phyloP scores from a whole-genome alignment of 23 tunicate genomes.

The Trididemnum miniatum region DNA sequence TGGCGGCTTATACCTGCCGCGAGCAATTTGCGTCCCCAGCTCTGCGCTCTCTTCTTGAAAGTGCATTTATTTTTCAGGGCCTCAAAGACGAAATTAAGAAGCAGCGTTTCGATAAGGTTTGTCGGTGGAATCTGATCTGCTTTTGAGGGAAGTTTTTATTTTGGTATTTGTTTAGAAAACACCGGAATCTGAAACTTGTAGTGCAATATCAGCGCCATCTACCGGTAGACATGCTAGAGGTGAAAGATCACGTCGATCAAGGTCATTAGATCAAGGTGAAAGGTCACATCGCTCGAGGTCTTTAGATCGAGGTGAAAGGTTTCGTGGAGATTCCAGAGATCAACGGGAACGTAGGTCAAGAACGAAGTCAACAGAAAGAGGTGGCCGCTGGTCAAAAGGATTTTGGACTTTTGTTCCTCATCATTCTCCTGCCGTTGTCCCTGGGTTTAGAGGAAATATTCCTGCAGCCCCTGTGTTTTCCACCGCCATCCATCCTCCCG shows the following conservation, averaged over 20 bases:
- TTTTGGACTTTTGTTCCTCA: constrained; percentile 58
- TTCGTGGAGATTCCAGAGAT: constrained; percentile 14
- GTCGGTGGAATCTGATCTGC: neutral
- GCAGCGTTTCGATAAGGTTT: neutral
- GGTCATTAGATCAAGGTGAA: neutral
- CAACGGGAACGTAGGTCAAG: constrained; percentile 25
- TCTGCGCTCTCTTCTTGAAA: no score
- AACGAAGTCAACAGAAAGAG: constrained; percentile 39
- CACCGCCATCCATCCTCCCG: neutral
- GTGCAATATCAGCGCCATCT: neutral
- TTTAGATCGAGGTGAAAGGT: constrained; percentile 35
- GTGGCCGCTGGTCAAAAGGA: constrained; percentile 36
- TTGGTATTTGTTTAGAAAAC: neutral
- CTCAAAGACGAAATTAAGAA: constrained; percentile 51
- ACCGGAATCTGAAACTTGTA: neutral
- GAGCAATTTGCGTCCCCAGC: no score
- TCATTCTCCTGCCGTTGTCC: neutral
- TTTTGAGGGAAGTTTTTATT: neutral
- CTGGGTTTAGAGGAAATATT: neutral
- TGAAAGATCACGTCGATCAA: constrained; percentile 31
- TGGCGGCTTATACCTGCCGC: no score
- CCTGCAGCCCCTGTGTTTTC: constrained; percentile 1
- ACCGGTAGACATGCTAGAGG: neutral
- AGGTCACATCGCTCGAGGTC: constrained; percentile 48
- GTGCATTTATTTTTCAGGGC: constrained; percentile 43